Conservation (phyloP, 2,113 vertebrate genomes). For the cattle (Bos taurus) region DNA sequence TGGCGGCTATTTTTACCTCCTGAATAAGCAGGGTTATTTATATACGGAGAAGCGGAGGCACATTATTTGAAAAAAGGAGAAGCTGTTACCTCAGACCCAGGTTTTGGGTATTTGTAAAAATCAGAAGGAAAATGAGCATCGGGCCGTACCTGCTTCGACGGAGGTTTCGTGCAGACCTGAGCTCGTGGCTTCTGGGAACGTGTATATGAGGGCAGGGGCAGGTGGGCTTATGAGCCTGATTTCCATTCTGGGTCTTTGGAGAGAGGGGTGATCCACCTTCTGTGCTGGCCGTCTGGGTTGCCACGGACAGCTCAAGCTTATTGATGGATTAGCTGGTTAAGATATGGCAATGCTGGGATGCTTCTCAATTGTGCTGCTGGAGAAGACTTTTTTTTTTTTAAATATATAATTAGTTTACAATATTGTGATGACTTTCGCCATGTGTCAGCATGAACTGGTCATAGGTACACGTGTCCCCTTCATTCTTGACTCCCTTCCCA, state of each 20-base stretch:
- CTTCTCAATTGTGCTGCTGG: neutral
- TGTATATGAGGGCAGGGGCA: accelerated
- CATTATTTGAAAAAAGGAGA: neutral
- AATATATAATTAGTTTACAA: neutral
- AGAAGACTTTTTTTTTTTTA: neutral
- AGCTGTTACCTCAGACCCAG: neutral
- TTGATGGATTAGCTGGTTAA: neutral
- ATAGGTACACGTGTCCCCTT: accelerated
- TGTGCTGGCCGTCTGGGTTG: neutral
- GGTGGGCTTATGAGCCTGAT: no score
- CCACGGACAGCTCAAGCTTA: accelerated
- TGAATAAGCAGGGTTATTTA: neutral
- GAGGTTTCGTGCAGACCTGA: neutral
- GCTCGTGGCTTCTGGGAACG: accelerated
- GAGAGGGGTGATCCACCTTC: accelerated
- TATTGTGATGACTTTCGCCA: neutral
- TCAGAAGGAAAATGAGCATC: neutral
- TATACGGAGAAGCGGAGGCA: neutral
- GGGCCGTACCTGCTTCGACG: accelerated
- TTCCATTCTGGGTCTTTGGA: neutral
- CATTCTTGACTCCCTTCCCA: neutral
- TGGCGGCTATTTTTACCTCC: neutral
- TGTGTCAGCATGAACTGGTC: accelerated
- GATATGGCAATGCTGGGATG: neutral
- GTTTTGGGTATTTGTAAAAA: neutral